Evolutionary conservation across 1,140 invertebrate species (phyloP), one percentile per base, ranked within the genome.

Genomic region (Hyles euphorbiae): DNA sequence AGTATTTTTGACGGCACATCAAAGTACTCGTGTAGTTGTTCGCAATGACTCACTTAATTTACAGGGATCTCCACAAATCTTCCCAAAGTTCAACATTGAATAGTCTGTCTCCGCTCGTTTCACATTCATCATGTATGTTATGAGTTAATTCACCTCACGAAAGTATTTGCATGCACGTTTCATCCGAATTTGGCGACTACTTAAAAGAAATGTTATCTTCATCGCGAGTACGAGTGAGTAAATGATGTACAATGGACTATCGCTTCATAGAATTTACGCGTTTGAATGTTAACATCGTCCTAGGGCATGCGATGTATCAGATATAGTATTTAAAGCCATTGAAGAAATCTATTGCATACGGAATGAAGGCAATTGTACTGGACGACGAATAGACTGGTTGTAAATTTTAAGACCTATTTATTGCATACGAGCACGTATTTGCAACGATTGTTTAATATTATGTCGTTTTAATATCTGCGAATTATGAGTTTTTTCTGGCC

Each of bases 131-230:
- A 57, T 61, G 58, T 36, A 61, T 48, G 11, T 58, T 60, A 57
- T 49, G 36, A 51, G 53, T 22, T 12, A 43, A 66, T 61, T 59
- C 56, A 12, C 50, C 12, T 66, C 64, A 66, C 64, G 61, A 53
- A 9, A 6, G 12, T 8, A 56, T 66, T 66, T 66, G 50, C 64
- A 66, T 66, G 53, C 63, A 53, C 49, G 63, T 11, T 59, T 59
- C 46, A 48, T 54, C 33, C 55, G 63, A 61, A 58, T 61, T 62
- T 49, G 9, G 52, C 45, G 34, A 50, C 36, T 40, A 32, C 46
- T 61, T 58, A 48, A 50, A 58, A 58, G 54, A 61, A 58, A 60
- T 43, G 34, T 60, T 56, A 48, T 56, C 44, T 56, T 56, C 32
- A 33, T 48, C 34, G 34, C 33, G 22, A 45, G 10, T 54, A 54